Base-by-base conservation (phyloP, 2,888 invertebrate species). In the Phrixothrix hirtus region DNA sequence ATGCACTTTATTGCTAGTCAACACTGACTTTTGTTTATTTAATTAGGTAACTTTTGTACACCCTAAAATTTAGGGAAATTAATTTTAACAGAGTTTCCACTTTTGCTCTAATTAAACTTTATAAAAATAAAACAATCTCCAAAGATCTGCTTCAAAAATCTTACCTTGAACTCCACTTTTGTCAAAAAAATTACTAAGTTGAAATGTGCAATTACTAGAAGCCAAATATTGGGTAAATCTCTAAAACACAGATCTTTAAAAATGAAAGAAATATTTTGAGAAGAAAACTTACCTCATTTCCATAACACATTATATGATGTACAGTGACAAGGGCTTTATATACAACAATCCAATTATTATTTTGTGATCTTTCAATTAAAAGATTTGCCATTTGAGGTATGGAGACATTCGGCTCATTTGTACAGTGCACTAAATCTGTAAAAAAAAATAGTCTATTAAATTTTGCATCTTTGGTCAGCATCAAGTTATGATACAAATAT, bases 161-260 rank as follows among this genome's bases (percentile, higher is more conserved):
- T 83, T 84, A 95, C 97, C 97, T 89, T 97, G 96, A 47, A 95
- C 92, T 71, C 94, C 94, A 70, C 92, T 90, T 82, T 97, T 97
- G 79, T 99, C 99, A 77, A 96, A 83, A 79, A 97, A 99, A 83
- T 89, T 93, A 79, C 90, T 92, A 74, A 99, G 87, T 82, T 97
- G 96, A 84, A 99, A 97, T 70, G 95, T 94, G 75, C 97, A 96
- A 83, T 98, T 99, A 82, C 96, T 98, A 68, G 98, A 99, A 55
- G 99, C 99, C 81, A 99, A 83, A 81, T 97, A 99, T 82, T 99
- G 99, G 77, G 97, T 97, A 79, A 99, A 99, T 77, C 99, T 88
- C 97, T 97, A 85, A 39, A 87, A 86, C 71, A 64, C 67, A 29
- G 9, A 29, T 16, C 10, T 12, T 10, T 38, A 27, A 14, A 11